A percentile compares a stretch with the other conserved stretches of the same genome.
Evolutionary conservation across 2,797 vertebrate species (phyloP).

Genomic region (Denticeps clupeoides): DNA sequence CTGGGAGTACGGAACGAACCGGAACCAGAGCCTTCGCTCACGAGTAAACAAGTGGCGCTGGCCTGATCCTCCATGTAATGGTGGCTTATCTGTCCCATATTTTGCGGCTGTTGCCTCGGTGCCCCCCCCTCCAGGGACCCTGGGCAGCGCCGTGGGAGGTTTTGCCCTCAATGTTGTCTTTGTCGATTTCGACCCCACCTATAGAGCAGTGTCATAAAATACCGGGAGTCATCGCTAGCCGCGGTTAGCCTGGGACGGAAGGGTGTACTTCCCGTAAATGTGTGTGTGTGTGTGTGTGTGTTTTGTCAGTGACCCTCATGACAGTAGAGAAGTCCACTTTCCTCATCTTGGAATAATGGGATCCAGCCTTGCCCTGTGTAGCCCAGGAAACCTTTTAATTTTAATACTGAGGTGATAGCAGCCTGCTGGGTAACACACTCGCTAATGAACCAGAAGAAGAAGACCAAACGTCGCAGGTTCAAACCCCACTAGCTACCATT

Average conservation of each 20-base stretch:
- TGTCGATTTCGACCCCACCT: slow-evolving; percentile 44
- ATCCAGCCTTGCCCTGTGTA: no score
- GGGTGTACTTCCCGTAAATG: background rate
- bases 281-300: background rate
- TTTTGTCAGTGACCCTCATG: no score
- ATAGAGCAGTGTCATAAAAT: slow-evolving; percentile 56
- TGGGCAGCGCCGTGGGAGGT: slow-evolving; percentile 64
- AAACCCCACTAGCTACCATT: no score
- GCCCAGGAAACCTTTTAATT: no score
- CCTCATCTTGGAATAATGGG: no score
- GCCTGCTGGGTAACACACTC: no score
- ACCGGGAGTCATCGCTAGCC: slow-evolving; percentile 39
- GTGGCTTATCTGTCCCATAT: slow-evolving; percentile 69
- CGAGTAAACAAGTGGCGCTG: slow-evolving; percentile 66
- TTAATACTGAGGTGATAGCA: no score
- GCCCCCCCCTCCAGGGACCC: slow-evolving; percentile 38
- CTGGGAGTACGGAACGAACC: no score
- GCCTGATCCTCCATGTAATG: slow-evolving; percentile 77
- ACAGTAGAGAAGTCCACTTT: no score
- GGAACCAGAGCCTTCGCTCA: slow-evolving; percentile 20
- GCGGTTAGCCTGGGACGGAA: background rate
- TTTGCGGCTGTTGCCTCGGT: slow-evolving; percentile 47
- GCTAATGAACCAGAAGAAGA: no score
- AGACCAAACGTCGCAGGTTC: no score
- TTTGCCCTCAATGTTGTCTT: slow-evolving; percentile 69